Percentiles rank a stretch among this genome's conserved stretches.
Conservation (phyloP, 2,888 invertebrate genomes). For the Maniola hyperantus region DNA sequence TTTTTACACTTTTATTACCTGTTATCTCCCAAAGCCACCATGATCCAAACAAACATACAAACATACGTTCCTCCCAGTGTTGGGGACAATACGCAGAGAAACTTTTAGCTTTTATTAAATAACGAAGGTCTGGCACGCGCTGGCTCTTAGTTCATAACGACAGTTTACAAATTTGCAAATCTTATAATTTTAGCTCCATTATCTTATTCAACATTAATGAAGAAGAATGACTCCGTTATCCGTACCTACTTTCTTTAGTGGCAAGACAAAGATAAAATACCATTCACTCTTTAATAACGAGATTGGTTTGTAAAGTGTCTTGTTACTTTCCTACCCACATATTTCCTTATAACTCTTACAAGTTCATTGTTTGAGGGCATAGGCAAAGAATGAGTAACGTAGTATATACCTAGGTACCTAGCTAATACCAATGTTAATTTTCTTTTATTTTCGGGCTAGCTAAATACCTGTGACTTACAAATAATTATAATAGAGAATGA, state of each 20-base stretch:
- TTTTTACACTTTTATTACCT: too few relatives aligned
- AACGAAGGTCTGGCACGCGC: too few relatives aligned
- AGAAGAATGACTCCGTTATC: conserved; percentile 35
- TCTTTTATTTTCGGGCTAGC: neutral
- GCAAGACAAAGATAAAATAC: conserved; percentile 53
- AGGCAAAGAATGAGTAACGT: conserved; percentile 24
- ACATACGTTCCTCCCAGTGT: too few relatives aligned
- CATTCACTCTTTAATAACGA: conserved; percentile 37
- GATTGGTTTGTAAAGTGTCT: conserved; percentile 39
- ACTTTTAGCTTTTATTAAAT: too few relatives aligned
- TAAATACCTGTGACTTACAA: neutral
- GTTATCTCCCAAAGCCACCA: too few relatives aligned
- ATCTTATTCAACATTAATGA: conserved; percentile 35
- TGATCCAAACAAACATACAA: too few relatives aligned
- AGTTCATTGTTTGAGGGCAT: conserved; percentile 34
- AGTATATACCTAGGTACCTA: too few relatives aligned
- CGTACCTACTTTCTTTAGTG: conserved; percentile 34
- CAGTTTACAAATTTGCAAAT: neutral
- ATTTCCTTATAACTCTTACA: conserved; percentile 42
- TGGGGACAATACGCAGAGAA: too few relatives aligned
- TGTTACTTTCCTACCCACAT: conserved; percentile 40
- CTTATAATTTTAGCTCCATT: conserved; percentile 20
- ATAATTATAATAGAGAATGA: too few relatives aligned
- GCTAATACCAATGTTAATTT: neutral
- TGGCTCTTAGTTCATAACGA: too few relatives aligned